Conservation (phyloP, 2,113 vertebrate genomes). For the Pheucticus melanocephalus region DNA sequence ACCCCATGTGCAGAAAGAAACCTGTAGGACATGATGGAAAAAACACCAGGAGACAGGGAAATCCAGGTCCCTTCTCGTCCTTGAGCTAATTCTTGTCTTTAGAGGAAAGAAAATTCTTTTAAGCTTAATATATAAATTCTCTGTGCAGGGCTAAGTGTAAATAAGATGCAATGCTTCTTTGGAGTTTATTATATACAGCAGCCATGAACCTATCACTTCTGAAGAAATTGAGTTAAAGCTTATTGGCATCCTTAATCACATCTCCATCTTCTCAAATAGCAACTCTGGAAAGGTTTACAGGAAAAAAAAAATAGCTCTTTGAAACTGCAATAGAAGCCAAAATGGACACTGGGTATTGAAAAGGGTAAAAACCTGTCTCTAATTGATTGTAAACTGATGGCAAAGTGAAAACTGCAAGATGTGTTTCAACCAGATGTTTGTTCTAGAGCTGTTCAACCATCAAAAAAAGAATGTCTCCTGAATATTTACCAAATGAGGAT, state of each 20-base stretch:
- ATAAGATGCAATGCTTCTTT: background rate
- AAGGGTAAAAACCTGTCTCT: background rate
- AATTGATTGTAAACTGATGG: slow-evolving; percentile 15
- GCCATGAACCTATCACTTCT: background rate
- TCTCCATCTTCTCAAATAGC: background rate
- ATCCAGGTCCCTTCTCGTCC: background rate
- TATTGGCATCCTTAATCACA: background rate
- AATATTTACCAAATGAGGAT: slow-evolving; percentile 18
- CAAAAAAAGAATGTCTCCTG: background rate
- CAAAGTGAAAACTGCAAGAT: slow-evolving; percentile 9
- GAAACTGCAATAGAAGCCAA: background rate
- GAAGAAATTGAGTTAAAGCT: background rate
- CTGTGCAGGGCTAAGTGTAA: background rate
- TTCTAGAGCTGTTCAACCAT: slow-evolving; percentile 2
- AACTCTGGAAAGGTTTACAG: background rate
- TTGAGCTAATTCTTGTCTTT: background rate
- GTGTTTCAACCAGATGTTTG: slow-evolving; percentile 40
- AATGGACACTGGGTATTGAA: background rate
- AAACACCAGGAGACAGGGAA: background rate
- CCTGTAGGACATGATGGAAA: background rate
- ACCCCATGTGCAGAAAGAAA: background rate
- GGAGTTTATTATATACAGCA: background rate
- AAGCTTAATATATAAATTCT: background rate
- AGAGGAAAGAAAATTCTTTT: background rate
- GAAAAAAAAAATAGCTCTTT: background rate